These are phyloP conservation scores for Marmota flaviventris DNA, from an alignment of 2,113 vertebrate species.

Conservation along the genomic window DNA sequence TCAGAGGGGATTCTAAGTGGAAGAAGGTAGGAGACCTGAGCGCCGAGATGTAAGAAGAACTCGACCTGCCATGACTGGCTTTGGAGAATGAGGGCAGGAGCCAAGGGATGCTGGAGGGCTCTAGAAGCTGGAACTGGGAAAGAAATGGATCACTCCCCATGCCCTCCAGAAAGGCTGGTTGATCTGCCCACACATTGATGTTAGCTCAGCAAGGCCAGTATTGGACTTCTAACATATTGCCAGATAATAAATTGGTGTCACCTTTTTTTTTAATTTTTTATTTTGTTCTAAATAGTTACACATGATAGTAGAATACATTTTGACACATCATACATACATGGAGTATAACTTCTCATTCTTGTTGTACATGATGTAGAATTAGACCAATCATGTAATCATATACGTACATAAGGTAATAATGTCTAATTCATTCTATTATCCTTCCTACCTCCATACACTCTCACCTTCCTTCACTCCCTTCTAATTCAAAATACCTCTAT, in stretches of 20 bases:
- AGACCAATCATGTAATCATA: no score
- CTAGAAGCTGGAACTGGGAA: conserved; percentile 11
- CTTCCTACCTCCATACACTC: no score
- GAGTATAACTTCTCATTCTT: no score
- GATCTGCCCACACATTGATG: neutral
- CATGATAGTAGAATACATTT: no score
- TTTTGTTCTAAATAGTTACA: no score
- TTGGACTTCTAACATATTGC: neutral
- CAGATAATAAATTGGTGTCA: neutral
- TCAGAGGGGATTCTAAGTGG: neutral
- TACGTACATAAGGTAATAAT: no score
- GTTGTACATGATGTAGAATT: no score
- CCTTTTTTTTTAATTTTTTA: no score
- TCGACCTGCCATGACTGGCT: neutral
- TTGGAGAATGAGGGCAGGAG: neutral
- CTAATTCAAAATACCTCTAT: no score
- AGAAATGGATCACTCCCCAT: neutral
- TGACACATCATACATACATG: no score
- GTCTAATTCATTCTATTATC: no score
- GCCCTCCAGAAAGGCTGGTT: neutral
- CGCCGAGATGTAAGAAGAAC: neutral
- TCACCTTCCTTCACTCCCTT: no score
- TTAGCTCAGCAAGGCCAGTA: neutral
- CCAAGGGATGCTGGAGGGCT: neutral
- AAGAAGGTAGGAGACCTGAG: neutral